These are phyloP conservation scores for Polymixis lichenea DNA, from an alignment of 2,888 invertebrate species.

Conservation along the genomic window DNA sequence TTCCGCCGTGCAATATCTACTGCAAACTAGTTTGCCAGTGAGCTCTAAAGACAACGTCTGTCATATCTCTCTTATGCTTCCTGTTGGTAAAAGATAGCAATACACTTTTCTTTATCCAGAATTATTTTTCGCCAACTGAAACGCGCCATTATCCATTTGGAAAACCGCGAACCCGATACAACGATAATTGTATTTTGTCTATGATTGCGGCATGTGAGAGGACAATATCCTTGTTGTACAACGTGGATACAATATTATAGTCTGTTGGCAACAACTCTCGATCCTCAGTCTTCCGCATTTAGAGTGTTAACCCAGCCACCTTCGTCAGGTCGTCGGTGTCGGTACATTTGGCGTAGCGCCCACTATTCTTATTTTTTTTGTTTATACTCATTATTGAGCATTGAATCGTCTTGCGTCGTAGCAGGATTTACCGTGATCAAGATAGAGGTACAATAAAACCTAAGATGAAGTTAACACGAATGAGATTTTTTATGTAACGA, in stretches of 20 bases:
- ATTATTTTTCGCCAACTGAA: background rate
- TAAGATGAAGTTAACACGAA: background rate
- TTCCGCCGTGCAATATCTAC: background rate
- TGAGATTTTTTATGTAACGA: background rate
- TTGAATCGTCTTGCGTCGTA: conserved; percentile 10
- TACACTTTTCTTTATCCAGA: background rate
- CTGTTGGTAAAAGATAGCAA: background rate
- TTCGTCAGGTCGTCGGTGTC: conserved; percentile 20
- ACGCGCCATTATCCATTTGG: background rate
- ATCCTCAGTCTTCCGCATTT: conserved; percentile 44
- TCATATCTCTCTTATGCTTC: background rate
- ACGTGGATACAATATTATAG: background rate
- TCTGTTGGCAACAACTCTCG: conserved; percentile 36
- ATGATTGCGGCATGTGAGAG: background rate
- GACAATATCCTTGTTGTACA: background rate
- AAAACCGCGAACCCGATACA: background rate
- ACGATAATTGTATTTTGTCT: background rate
- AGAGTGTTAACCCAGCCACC: conserved; percentile 36
- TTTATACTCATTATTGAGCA: conserved; percentile 22
- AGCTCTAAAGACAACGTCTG: background rate
- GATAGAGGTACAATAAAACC: conserved; percentile 4
- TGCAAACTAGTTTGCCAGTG: conserved; percentile 1
- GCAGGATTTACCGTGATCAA: conserved; percentile 4
- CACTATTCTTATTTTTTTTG: conserved; percentile 50
- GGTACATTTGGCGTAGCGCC: conserved; percentile 50